Percentiles rank a stretch among this genome's conserved stretches.
Conservation (phyloP, 2,888 invertebrate genomes). For the Ophion slaviceki region DNA sequence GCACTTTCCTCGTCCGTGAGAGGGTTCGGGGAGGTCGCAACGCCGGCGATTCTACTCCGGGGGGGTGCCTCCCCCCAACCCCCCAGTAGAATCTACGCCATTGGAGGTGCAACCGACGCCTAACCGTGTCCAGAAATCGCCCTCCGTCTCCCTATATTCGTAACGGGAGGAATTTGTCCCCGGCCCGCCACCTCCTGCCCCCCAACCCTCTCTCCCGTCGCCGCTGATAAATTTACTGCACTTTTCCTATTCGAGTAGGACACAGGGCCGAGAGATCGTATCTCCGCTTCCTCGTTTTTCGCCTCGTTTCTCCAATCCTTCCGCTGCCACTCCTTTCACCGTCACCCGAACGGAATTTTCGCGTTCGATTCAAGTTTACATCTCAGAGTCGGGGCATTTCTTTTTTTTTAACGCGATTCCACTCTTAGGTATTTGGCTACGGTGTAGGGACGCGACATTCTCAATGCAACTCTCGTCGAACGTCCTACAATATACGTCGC, state of each 20-base stretch:
- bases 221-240: conserved; percentile 83
- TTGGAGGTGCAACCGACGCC: conserved; percentile 26
- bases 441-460: too few species aligned
- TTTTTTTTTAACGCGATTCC: not conserved
- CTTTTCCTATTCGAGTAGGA: conserved; percentile 68
- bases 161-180: conserved; percentile 82
- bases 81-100: conserved; percentile 26
- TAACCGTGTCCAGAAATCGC: conserved; percentile 42
- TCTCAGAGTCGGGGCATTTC: not conserved
- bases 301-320: too few species aligned
- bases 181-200: conserved; percentile 70
- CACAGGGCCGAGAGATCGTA: conserved; percentile 16
- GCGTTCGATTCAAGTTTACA: not conserved
- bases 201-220: conserved; percentile 79
- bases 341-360: not conserved
- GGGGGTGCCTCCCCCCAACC: not conserved
- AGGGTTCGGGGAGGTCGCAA: conserved; percentile 18
- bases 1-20: conserved; percentile 55
- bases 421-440: too few species aligned
- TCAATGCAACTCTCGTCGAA: too few species aligned
- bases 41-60: conserved; percentile 56
- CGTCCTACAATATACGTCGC: too few species aligned
- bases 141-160: conserved; percentile 18
- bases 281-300: conserved; percentile 26
- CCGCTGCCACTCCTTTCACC: too few species aligned